Base-by-base conservation (phyloP, 2,797 vertebrate species). In the Eulemur mongoz region DNA sequence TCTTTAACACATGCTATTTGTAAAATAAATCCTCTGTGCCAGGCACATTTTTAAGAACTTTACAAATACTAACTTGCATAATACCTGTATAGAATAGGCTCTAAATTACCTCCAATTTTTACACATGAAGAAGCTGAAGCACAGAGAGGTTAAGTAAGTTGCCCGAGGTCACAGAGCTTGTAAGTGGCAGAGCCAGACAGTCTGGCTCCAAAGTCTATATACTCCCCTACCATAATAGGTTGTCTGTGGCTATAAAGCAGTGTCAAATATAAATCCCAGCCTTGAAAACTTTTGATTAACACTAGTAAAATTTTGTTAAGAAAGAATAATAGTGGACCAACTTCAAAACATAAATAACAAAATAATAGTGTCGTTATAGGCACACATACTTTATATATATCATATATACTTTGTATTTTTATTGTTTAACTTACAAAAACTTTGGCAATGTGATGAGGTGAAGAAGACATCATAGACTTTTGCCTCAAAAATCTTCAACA, bases 71-170 rank as follows among this genome's bases (percentile, higher is more conserved):
- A 85, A 75, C 32, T 45, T 82, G 72, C n/a, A 43, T 54, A 61
- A 73, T 6, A 59, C 67, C n/a, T n/a, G 23, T 7, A 72, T 15
- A 69, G n/a, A 96, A 23, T 30, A 75, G 81, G 17, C 80, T 52
- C 43, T 20, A 75, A 86, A 48, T 48, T 20, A 86, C 10, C 30
- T 52, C 10, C 30, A 48, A 2, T 12, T 86, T 82, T 93, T 93
- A 65, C 4, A 78, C 22, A 80, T 48, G 54, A 91, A 76, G 63
- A 59, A 50, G 8, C 25, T 79, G 54, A 91, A 80, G 65, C 89
- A 96, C 95, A 92, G 94, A 97, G 89, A 95, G 14, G 48, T 83
- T 54, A 79, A 89, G 75, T 83, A 69, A 91, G 40, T 73, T 92
- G n/a, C 48, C 50, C 45, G 80, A 80, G 43, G 52, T 91, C 95